These are phyloP conservation scores for Lithophane semibrunnea DNA, from an alignment of 2,888 invertebrate species.

Conservation along the genomic window DNA sequence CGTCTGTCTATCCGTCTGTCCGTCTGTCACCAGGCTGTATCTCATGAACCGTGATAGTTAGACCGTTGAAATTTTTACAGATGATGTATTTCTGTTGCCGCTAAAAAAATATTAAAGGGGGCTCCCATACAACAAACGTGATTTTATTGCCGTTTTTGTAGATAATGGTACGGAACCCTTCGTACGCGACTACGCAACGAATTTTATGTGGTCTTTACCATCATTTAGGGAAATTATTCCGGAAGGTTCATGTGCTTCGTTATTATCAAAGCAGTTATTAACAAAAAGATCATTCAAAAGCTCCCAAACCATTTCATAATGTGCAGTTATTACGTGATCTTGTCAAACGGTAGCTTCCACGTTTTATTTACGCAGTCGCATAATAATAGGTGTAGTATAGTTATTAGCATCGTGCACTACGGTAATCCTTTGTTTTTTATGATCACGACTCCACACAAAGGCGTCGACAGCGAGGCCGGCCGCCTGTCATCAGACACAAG, in stretches of 20 bases:
- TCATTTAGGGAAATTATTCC: not conserved
- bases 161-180: no score
- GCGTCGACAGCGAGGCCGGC: slow-evolving; percentile 69
- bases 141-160: no score
- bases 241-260: not conserved
- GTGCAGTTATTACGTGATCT: slow-evolving; percentile 47
- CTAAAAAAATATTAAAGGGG: no score
- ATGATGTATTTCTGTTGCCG: no score
- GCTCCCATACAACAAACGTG: no score
- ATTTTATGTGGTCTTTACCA: not conserved
- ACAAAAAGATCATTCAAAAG: not conserved
- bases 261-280: not conserved
- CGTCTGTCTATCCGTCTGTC: no score
- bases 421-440: slow-evolving; percentile 71
- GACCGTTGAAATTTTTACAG: no score
- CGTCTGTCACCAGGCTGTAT: no score
- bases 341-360: slow-evolving; percentile 49
- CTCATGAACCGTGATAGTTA: no score
- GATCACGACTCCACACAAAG: slow-evolving; percentile 68
- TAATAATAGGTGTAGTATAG: slow-evolving; percentile 57
- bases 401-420: slow-evolving; percentile 65
- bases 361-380: slow-evolving; percentile 60
- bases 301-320: slow-evolving; percentile 31
- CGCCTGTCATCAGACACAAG: slow-evolving; percentile 73
- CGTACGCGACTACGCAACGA: no score